Evolutionary conservation across 2,797 vertebrate species (phyloP).

Genomic region (Muscicapa comitata): DNA sequence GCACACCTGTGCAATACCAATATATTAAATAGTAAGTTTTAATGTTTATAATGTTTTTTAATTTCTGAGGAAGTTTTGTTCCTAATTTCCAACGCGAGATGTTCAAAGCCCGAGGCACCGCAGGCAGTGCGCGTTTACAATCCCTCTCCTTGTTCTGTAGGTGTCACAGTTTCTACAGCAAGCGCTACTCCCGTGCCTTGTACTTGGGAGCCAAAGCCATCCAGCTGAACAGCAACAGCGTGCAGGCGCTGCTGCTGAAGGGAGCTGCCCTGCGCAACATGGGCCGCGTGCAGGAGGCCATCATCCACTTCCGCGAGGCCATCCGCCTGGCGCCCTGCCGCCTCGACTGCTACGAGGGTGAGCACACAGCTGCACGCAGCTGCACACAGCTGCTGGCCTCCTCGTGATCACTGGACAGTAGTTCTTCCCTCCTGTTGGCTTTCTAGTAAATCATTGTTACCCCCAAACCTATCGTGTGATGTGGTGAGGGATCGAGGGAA

Average conservation of each 20-base stretch:
- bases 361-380: background rate
- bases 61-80: background rate
- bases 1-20: background rate
- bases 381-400: accelerated
- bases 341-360: conserved; percentile 96
- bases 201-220: conserved; percentile 98
- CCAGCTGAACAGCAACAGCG: conserved; percentile 97
- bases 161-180: conserved; percentile 98
- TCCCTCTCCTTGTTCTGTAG: conserved; percentile 64
- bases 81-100: background rate
- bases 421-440: background rate
- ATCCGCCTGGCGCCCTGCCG: conserved; percentile 93
- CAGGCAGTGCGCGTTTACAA: accelerated
- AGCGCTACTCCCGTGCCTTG: conserved; percentile 93
- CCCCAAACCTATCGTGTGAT: accelerated
- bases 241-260: conserved; percentile 94
- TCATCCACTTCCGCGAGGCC: conserved; percentile 97
- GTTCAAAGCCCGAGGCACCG: background rate
- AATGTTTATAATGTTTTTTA: background rate
- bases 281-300: conserved; percentile 96
- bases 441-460: accelerated
- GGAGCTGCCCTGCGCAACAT: conserved; percentile 95
- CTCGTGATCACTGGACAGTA: background rate
- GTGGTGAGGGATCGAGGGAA: too few species aligned
- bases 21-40: background rate